phyloP scores from a whole-genome alignment of 2,113 vertebrate genomes.

The Scomber scombrus region DNA sequence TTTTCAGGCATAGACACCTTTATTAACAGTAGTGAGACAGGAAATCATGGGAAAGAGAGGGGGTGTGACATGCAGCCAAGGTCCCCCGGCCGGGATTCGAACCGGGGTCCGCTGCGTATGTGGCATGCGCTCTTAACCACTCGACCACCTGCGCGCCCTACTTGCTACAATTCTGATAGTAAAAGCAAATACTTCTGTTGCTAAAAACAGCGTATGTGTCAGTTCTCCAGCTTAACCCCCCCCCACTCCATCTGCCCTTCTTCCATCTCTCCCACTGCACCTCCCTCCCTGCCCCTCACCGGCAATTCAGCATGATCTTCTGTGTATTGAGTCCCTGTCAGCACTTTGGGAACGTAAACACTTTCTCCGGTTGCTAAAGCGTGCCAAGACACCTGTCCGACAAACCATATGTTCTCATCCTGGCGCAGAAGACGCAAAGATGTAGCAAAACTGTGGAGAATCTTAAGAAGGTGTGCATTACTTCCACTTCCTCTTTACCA shows the following conservation, averaged over 20 bases:
- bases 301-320: slow-evolving; percentile 70
- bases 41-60: too few relatives aligned
- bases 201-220: slow-evolving; percentile 29
- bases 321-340: slow-evolving; percentile 59
- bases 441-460: slow-evolving; percentile 31
- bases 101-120: too few relatives aligned
- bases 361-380: slow-evolving; percentile 74
- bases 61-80: too few relatives aligned
- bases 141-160: too few relatives aligned
- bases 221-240: slow-evolving; percentile 40
- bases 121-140: too few relatives aligned
- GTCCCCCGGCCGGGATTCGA: too few relatives aligned
- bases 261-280: slow-evolving; percentile 1
- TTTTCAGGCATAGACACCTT: too few relatives aligned
- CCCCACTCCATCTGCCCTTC: slow-evolving; percentile 43
- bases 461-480: slow-evolving; percentile 19
- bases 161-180: neutral
- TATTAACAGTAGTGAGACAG: too few relatives aligned
- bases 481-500: slow-evolving; percentile 23
- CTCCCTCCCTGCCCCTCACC: slow-evolving; percentile 30
- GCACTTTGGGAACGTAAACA: slow-evolving; percentile 75
- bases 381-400: slow-evolving; percentile 77
- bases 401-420: slow-evolving; percentile 58
- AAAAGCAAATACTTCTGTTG: slow-evolving; percentile 17
- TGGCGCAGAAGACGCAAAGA: slow-evolving; percentile 36